Evolutionary conservation across 2,888 invertebrate species (phyloP), one percentile per base, ranked within the genome.

Genomic region (Hypolimnas misippus): DNA sequence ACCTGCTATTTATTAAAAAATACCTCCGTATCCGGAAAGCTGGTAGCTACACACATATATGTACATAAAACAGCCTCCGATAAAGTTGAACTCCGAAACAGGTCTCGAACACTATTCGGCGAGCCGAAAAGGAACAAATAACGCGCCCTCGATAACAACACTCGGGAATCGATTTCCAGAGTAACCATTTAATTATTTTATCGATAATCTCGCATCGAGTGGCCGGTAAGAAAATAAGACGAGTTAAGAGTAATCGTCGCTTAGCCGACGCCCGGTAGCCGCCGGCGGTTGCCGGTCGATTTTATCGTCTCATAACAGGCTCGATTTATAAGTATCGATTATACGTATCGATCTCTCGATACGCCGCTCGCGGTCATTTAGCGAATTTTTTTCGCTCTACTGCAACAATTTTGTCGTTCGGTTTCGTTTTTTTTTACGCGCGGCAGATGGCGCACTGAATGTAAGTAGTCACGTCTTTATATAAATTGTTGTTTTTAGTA

Each of bases 151-250:
- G 91, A 92, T 90, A 92, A 91, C 89, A 91, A 91, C 91, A 91
- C 90, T 87, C 88, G 83, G 78, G 91, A 91, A 91, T 91, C 92
- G 92, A 91, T 92, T 92, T 91, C 80, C 88, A 89, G 89, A 90
- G 89, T 90, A 90, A 92, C 91, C 92, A 91, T 92, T 92, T 92
- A 92, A 92, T 92, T 92, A 92, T 92, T 91, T 91, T 89, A 92
- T 92, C 92, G 92, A 89, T 92, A 91, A 92, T 92, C 91, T 92
- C 78, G 87, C 87, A 85, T 88, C 86, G 83, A 78, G 80, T 75
- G 79, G 81, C 81, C 81, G 79, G 82, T 71, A 77, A 82, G 78
- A 81, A 83, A 90, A 90, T 83, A 90, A 90, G 83, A 89, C 72
- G 82, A 88, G 84, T 71, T 75, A 73, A 74, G 80, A 85, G 90